phyloP scores from a whole-genome alignment of 2,888 invertebrate genomes.

The Marronus borbonicus region DNA sequence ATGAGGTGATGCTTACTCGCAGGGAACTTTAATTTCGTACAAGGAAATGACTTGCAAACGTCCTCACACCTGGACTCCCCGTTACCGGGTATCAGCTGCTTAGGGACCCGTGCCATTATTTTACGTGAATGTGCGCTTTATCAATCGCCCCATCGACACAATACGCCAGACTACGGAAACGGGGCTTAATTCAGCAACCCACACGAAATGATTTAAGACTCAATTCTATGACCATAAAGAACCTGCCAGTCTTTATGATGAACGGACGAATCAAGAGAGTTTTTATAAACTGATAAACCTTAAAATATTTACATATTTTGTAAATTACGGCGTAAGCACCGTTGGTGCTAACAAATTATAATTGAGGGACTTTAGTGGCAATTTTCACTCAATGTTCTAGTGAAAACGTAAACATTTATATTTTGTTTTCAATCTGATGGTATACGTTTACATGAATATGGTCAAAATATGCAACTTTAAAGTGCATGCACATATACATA shows the following conservation, averaged over 20 bases:
- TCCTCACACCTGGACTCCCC: slow-evolving; percentile 60
- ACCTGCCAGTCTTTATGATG: slow-evolving; percentile 45
- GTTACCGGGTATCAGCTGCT: slow-evolving; percentile 61
- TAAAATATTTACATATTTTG: slow-evolving; percentile 28
- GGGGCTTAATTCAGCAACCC: slow-evolving; percentile 46
- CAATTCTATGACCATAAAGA: slow-evolving; percentile 47
- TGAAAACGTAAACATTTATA: no score
- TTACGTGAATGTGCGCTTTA: slow-evolving; percentile 61
- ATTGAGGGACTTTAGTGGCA: no score
- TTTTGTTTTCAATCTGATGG: no score
- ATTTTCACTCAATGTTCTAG: no score
- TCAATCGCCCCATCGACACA: slow-evolving; percentile 52
- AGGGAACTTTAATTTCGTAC: slow-evolving; percentile 56
- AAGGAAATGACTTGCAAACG: slow-evolving; percentile 63
- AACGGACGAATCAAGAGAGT: slow-evolving; percentile 37
- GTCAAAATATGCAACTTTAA: no score
- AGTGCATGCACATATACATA: no score
- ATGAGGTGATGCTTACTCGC: slow-evolving; percentile 51
- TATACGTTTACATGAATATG: no score
- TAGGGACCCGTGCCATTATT: slow-evolving; percentile 59
- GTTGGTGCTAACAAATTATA: no score
- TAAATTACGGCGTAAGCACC: slow-evolving; percentile 13
- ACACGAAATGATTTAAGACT: slow-evolving; percentile 47
- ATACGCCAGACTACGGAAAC: slow-evolving; percentile 49
- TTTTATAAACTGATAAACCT: slow-evolving; percentile 31